Percentiles rank a stretch among this genome's conserved stretches.
Conservation (phyloP, 2,888 invertebrate genomes). For the Pristionchus arcanus region DNA sequence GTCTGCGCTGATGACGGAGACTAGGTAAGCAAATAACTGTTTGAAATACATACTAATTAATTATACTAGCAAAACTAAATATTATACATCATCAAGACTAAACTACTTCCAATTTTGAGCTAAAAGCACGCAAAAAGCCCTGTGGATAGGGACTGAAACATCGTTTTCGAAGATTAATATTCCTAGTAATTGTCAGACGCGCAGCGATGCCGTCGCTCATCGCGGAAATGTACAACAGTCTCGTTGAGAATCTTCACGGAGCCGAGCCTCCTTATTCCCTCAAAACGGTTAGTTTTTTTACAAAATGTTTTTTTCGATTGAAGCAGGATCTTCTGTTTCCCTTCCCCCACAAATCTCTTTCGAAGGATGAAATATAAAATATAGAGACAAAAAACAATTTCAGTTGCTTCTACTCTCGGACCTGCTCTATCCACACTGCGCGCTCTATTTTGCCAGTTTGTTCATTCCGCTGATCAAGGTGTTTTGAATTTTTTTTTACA, state of each 20-base stretch:
- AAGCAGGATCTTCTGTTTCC: too few relatives aligned
- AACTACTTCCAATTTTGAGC: too few relatives aligned
- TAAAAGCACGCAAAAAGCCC: too few relatives aligned
- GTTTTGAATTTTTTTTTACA: too few relatives aligned
- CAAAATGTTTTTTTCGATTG: too few relatives aligned
- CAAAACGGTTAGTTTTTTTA: neutral
- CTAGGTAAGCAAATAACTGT: neutral
- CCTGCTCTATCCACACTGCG: neutral
- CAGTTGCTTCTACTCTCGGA: neutral
- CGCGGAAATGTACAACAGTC: conserved; percentile 37
- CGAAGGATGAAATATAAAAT: neutral
- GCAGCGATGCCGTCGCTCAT: neutral
- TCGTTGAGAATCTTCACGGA: neutral
- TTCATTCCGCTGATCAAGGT: neutral
- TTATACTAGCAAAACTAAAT: too few relatives aligned
- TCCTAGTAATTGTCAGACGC: neutral
- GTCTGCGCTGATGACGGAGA: neutral
- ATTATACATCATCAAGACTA: too few relatives aligned
- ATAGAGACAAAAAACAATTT: neutral
- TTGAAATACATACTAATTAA: neutral
- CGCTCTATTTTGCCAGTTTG: neutral
- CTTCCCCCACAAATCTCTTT: too few relatives aligned
- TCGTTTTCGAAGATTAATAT: too few relatives aligned
- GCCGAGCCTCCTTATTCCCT: neutral
- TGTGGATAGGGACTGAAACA: too few relatives aligned